phyloP scores from a whole-genome alignment of 2,797 vertebrate genomes.

The Spinus pinus region DNA sequence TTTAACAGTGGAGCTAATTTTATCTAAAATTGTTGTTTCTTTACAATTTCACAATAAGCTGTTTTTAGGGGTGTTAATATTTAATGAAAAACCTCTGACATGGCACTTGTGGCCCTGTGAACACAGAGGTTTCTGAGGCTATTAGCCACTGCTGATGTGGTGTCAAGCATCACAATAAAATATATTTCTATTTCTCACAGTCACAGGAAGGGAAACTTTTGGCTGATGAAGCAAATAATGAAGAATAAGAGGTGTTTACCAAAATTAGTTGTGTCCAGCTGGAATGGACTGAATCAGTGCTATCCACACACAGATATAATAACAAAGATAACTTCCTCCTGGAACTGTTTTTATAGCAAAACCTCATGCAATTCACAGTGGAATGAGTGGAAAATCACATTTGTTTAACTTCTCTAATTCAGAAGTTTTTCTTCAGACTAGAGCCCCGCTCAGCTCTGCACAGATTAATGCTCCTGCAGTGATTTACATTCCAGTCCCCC shows the following conservation, averaged over 20 bases:
- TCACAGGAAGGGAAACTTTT: neutral
- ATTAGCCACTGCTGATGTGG: neutral
- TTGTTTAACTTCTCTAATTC: slow-evolving; percentile 7
- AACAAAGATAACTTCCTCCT: neutral
- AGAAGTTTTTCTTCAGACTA: neutral
- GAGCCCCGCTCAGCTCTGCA: neutral
- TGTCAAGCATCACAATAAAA: neutral
- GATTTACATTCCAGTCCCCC: slow-evolving; percentile 27
- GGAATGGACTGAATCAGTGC: neutral
- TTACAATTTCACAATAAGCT: no score
- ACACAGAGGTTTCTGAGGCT: neutral
- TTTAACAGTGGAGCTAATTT: neutral
- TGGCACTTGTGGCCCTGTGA: neutral
- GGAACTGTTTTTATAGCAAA: neutral
- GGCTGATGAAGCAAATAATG: neutral
- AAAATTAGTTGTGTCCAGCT: neutral
- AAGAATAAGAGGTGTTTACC: neutral
- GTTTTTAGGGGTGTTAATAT: neutral
- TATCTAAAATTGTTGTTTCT: neutral
- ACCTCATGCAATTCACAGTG: neutral
- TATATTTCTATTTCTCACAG: neutral
- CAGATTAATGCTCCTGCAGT: slow-evolving; percentile 3
- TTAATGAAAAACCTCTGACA: neutral
- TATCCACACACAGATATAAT: neutral
- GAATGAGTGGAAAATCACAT: neutral